Evolutionary conservation across 1,140 invertebrate genomes (phyloP).

Genomic region (Oreohelix idahoensis): DNA sequence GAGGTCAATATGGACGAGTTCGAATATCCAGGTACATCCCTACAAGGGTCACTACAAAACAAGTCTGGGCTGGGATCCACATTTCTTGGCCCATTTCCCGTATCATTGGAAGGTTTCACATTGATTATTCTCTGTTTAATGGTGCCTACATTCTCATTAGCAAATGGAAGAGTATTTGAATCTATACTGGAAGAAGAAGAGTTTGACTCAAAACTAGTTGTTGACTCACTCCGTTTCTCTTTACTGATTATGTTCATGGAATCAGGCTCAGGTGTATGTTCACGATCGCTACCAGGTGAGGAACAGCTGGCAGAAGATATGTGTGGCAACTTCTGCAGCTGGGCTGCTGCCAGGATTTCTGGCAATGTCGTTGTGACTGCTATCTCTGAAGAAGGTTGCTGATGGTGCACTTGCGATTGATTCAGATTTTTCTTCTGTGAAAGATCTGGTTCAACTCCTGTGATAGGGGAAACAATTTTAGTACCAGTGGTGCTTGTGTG

Average conservation of each 20-base stretch:
- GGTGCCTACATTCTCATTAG: conserved; percentile 98
- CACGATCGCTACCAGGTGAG: not conserved
- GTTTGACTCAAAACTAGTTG: conserved; percentile 81
- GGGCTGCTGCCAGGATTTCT: not conserved
- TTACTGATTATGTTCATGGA: conserved; percentile 21
- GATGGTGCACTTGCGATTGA: not conserved
- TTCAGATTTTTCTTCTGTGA: not conserved
- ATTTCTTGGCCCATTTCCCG: conserved; percentile 40
- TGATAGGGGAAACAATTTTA: not conserved
- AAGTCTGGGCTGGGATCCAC: conserved; percentile 38
- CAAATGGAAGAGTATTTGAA: conserved; percentile 97
- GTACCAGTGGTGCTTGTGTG: not conserved
- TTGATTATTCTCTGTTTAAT: conserved; percentile 84
- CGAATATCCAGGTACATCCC: conserved; percentile 22
- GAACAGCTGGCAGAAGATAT: not conserved
- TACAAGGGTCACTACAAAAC: conserved; percentile 41
- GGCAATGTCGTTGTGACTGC: not conserved
- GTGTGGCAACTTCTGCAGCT: not conserved
- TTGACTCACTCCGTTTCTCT: conserved; percentile 58
- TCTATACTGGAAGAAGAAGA: conserved; percentile 81
- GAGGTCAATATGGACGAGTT: not conserved
- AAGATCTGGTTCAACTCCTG: not conserved
- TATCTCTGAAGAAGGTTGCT: not conserved
- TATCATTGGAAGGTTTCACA: conserved; percentile 58
- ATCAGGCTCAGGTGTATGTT: conserved; percentile 3